Evolutionary conservation across 1,140 invertebrate species (phyloP).

Genomic region (Zaprionus tsacasi): DNA sequence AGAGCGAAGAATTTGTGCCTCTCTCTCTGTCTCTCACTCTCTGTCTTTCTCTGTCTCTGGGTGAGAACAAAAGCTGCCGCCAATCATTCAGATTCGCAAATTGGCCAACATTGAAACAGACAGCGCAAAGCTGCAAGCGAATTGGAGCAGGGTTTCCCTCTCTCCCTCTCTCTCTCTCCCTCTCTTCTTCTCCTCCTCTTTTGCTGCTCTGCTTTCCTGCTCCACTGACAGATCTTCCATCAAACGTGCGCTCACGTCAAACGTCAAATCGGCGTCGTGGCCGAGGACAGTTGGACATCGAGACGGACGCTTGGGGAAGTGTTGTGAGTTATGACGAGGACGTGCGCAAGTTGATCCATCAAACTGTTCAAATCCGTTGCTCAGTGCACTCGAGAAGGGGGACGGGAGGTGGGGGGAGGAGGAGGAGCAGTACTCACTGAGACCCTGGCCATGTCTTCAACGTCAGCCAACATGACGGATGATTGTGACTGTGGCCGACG

Average conservation of each 20-base stretch:
- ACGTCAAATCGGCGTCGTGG: conserved; percentile 75
- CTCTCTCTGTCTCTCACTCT: too few species aligned
- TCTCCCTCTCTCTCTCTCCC: not conserved
- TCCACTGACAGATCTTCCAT: conserved; percentile 74
- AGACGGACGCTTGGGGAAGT: conserved; percentile 46
- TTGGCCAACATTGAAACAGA: conserved; percentile 80
- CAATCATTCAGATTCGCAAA: conserved; percentile 76
- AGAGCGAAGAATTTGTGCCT: conserved; percentile 60
- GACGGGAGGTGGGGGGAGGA: not conserved
- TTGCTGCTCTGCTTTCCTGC: conserved; percentile 1
- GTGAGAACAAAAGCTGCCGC: conserved; percentile 76
- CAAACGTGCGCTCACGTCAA: conserved; percentile 79
- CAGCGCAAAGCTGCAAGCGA: conserved; percentile 69
- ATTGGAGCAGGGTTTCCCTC: conserved; percentile 54
- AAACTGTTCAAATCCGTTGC: conserved; percentile 79
- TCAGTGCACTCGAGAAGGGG: conserved; percentile 55
- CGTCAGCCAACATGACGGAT: conserved; percentile 70
- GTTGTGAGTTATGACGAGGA: conserved; percentile 79
- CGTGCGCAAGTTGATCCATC: conserved; percentile 80
- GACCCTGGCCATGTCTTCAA: conserved; percentile 57
- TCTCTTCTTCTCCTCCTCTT: too few species aligned
- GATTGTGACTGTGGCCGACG: conserved; percentile 75
- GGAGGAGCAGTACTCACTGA: conserved; percentile 20
- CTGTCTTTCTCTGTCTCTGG: not conserved
- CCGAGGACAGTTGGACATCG: conserved; percentile 32